These are phyloP conservation scores for Acrocyrtus sp. DNA, from an alignment of 2,888 invertebrate species.

Conservation along the genomic window DNA sequence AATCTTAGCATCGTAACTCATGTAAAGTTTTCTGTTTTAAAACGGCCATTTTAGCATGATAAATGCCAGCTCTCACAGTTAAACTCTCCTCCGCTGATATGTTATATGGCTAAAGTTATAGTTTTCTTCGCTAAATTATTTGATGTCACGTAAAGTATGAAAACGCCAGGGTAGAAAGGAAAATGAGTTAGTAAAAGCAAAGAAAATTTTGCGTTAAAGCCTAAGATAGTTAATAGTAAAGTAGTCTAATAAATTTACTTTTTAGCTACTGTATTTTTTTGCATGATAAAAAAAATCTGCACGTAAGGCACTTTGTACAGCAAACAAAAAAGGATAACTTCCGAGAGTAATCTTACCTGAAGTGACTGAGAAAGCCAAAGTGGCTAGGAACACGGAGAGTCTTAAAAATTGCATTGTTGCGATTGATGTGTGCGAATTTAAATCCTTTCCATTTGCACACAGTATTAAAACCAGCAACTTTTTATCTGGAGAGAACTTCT, in stretches of 20 bases:
- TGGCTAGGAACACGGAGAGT: slow-evolving; percentile 41
- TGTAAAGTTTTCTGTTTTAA: too few relatives aligned
- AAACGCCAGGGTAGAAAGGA: too few relatives aligned
- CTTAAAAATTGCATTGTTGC: slow-evolving; percentile 46
- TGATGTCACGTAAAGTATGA: too few relatives aligned
- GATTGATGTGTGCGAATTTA: background rate
- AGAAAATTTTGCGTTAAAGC: too few relatives aligned
- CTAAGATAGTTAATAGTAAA: background rate
- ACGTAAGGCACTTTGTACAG: background rate
- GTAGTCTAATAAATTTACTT: background rate
- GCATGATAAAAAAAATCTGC: background rate
- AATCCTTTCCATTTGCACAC: slow-evolving; percentile 33
- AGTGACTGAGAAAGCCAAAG: slow-evolving; percentile 36
- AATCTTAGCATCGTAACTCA: too few relatives aligned
- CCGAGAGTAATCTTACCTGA: slow-evolving; percentile 32
- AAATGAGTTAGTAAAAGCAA: too few relatives aligned
- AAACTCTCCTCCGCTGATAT: too few relatives aligned
- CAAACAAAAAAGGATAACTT: background rate
- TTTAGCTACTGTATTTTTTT: background rate
- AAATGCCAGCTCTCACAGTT: too few relatives aligned
- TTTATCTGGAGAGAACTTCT: background rate
- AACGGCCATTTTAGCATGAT: too few relatives aligned
- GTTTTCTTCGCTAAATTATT: too few relatives aligned
- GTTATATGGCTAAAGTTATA: too few relatives aligned
- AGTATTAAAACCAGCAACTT: background rate